These are phyloP conservation scores for Strigamia transsilvanica DNA, from an alignment of 2,888 invertebrate genomes.

Conservation along the genomic window DNA sequence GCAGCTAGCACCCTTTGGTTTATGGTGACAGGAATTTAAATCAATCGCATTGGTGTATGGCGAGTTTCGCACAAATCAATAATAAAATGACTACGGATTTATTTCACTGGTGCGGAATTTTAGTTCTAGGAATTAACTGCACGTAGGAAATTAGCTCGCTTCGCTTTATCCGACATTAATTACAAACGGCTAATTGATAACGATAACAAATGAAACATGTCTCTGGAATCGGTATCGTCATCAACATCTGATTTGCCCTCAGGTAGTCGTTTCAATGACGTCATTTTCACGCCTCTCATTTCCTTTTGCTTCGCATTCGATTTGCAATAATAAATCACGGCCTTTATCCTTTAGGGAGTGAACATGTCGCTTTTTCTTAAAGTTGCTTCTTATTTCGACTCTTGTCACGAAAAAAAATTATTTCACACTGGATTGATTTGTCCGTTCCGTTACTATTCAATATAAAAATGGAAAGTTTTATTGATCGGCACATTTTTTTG, in stretches of 20 bases:
- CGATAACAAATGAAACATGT: conserved; percentile 38
- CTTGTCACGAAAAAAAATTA: not conserved
- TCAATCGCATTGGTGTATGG: not conserved
- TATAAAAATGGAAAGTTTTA: not conserved
- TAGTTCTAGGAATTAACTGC: conserved; percentile 31
- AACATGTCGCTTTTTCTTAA: conserved; percentile 26
- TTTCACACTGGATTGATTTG: conserved; percentile 5
- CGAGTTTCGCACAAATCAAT: conserved; percentile 9
- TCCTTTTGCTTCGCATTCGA: conserved; percentile 23
- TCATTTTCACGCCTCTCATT: conserved; percentile 21
- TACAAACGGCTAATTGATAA: conserved; percentile 47
- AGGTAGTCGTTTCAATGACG: conserved; percentile 5
- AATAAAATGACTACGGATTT: not conserved
- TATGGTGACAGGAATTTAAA: conserved; percentile 5
- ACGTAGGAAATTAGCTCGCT: conserved; percentile 36
- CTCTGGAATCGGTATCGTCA: not conserved
- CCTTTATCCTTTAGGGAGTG: not conserved
- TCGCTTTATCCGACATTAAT: conserved; percentile 48
- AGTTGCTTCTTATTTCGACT: conserved; percentile 23
- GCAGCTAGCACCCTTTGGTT: not conserved
- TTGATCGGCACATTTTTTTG: too few species aligned
- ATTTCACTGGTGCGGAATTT: conserved; percentile 22
- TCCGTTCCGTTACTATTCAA: not conserved
- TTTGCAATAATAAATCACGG: conserved; percentile 33
- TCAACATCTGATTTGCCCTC: conserved; percentile 34